A percentile compares a stretch with the other conserved stretches of the same genome.
Evolutionary conservation across 2,113 vertebrate species (phyloP).

Genomic region (Camarhynchus parvulus): DNA sequence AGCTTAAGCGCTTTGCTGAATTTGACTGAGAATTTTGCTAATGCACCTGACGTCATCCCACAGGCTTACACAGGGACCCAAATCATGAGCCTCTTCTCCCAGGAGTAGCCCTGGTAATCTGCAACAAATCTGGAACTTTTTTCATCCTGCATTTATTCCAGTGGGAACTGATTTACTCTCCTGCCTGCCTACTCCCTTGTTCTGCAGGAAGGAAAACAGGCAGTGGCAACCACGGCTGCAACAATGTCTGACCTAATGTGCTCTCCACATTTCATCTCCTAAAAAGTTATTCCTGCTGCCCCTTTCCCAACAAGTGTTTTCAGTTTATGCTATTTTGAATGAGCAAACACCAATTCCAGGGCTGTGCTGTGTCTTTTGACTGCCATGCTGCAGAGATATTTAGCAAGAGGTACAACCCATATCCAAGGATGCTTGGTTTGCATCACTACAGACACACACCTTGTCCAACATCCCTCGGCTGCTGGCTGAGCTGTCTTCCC

Average conservation of each 20-base stretch:
- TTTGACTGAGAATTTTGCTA: constrained; percentile 16
- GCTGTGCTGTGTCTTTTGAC: background rate
- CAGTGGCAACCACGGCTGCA: background rate
- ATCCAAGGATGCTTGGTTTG: background rate
- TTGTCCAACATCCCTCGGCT: background rate
- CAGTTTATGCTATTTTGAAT: background rate
- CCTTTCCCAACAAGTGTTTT: background rate
- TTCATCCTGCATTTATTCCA: background rate
- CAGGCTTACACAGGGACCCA: constrained; percentile 26
- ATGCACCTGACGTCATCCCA: background rate
- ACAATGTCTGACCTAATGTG: background rate
- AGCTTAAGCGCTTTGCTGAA: constrained; percentile 17
- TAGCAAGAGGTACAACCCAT: background rate
- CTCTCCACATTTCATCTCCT: background rate
- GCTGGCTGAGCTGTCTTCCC: background rate
- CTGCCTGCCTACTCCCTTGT: background rate
- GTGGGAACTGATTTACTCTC: background rate
- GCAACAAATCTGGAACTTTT: constrained; percentile 25
- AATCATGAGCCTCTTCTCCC: constrained; percentile 18
- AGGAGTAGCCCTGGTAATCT: constrained; percentile 4
- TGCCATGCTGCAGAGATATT: background rate
- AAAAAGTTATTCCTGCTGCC: background rate
- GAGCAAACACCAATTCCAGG: fast-evolving
- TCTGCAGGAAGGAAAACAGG: background rate
- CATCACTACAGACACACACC: background rate